Evolutionary conservation across 2,797 vertebrate species (phyloP).

Genomic region (Synanceia verrucosa): DNA sequence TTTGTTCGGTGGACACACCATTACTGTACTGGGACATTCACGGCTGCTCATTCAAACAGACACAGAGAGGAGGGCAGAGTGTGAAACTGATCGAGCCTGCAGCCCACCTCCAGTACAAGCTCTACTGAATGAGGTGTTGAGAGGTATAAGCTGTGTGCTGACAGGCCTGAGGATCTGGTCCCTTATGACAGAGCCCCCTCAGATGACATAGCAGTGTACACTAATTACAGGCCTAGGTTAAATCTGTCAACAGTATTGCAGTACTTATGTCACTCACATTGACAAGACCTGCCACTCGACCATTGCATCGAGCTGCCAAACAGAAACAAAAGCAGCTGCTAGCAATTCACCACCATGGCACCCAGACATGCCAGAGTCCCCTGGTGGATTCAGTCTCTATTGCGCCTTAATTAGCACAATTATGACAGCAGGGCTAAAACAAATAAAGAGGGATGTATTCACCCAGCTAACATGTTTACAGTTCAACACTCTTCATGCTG

Average conservation of each 20-base stretch:
- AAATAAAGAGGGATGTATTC: conserved; percentile 16
- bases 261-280: conserved; percentile 63
- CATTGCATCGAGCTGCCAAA: conserved; percentile 19
- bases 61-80: conserved; percentile 23
- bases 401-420: conserved; percentile 38
- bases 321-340: conserved; percentile 31
- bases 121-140: conserved; percentile 60
- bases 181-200: conserved; percentile 50
- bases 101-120: conserved; percentile 40
- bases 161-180: conserved; percentile 57
- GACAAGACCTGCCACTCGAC: conserved; percentile 47
- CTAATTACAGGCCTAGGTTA: conserved; percentile 64
- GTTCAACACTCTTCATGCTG: conserved; percentile 34
- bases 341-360: conserved; percentile 33
- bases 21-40: conserved; percentile 40
- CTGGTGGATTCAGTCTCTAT: conserved; percentile 13
- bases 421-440: conserved; percentile 35
- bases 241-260: conserved; percentile 58
- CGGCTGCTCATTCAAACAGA: conserved; percentile 40
- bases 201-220: conserved; percentile 61
- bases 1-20: conserved; percentile 54
- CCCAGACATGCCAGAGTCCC: conserved; percentile 7
- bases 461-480: conserved; percentile 44
- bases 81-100: conserved; percentile 44
- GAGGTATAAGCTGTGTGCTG: conserved; percentile 65